Evolutionary conservation across 2,797 vertebrate species (phyloP).

Genomic region (Dryobates pubescens): DNA sequence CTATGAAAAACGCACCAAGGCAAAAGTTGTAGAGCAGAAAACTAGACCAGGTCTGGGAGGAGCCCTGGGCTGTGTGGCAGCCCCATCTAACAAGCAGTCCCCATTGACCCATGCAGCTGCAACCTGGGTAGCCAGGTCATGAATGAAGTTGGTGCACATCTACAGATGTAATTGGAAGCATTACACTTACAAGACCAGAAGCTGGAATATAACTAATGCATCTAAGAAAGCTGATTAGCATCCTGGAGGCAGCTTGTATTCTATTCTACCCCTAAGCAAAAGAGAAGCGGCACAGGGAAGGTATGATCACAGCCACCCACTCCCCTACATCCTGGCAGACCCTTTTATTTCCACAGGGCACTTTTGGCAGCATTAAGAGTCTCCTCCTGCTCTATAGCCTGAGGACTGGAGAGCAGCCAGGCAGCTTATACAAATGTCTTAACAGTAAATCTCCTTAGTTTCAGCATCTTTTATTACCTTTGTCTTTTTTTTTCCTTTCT

Average conservation of each 20-base stretch:
- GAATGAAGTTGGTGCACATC: not conserved
- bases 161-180: not conserved
- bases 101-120: not conserved
- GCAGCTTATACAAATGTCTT: not conserved
- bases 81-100: not conserved
- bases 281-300: not conserved
- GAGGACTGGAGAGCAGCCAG: not conserved
- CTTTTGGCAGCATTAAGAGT: not conserved
- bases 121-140: not conserved
- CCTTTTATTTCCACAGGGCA: not conserved
- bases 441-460: not conserved
- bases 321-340: not conserved
- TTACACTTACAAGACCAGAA: not conserved
- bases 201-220: not conserved
- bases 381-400: not conserved
- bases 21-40: not conserved
- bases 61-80: rapidly evolving
- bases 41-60: not conserved
- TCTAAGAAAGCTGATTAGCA: not conserved
- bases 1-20: not conserved
- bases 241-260: not conserved
- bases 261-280: not conserved
- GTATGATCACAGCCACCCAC: not conserved
- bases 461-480: not conserved
- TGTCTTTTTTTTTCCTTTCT: not conserved